Conservation (phyloP, 2,797 vertebrate genomes). For the Pangasius larnaudii region DNA sequence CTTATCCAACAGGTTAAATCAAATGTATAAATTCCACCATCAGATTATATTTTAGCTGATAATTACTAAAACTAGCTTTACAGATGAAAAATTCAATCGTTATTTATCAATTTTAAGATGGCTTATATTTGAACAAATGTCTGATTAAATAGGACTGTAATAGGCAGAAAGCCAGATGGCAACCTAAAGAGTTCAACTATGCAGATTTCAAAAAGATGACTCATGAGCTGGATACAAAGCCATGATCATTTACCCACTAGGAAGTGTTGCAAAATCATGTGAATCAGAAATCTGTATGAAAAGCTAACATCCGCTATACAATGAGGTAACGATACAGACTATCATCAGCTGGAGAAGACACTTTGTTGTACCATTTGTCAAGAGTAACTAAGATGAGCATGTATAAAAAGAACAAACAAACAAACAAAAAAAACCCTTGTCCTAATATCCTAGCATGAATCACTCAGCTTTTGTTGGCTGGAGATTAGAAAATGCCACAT, state of each 20-base stretch:
- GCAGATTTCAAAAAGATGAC: not conserved
- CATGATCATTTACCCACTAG: not conserved
- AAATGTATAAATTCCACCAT: not conserved
- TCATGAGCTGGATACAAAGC: not conserved
- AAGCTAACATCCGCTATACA: conserved; percentile 4
- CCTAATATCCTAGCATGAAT: not conserved
- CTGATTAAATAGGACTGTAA: not conserved
- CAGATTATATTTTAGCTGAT: not conserved
- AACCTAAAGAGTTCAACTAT: not conserved
- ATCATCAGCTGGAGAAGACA: not conserved
- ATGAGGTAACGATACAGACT: not conserved
- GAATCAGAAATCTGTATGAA: not conserved
- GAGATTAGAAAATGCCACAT: not conserved
- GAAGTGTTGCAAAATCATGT: conserved; percentile 9
- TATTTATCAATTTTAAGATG: not conserved
- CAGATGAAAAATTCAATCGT: not conserved
- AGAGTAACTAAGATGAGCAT: not conserved
- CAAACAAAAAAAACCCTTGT: not conserved
- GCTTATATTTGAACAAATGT: no score
- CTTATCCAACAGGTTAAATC: not conserved
- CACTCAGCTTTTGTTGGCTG: not conserved
- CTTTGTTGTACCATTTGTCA: not conserved
- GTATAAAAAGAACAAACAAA: not conserved
- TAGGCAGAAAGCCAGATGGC: no score
- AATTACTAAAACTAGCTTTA: not conserved